Base-by-base conservation (phyloP, 2,888 invertebrate genomes). In the Carabus problematicus region DNA sequence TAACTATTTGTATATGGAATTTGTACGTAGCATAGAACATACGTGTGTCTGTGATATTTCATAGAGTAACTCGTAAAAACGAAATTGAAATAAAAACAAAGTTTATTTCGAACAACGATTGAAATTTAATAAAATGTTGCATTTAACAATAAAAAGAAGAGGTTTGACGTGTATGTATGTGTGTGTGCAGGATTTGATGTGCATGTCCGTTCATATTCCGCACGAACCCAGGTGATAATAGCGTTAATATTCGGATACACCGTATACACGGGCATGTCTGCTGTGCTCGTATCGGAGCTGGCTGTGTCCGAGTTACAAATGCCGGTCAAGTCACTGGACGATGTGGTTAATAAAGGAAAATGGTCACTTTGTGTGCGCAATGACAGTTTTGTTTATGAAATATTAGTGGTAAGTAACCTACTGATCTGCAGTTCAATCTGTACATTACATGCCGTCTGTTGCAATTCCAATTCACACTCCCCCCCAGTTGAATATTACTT, bases 301-400 rank as follows among this genome's bases (percentile, higher is more conserved):
- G 79, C 84, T 1, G 79, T 79, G 63, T 76, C 77, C 42, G 77
- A 80, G 43, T 75, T 77, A 19, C 73, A 75, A 42, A 74, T 82
- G 61, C 82, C 82, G 4, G 75, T 83, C 61, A 73, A 73, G 58
- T 77, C 77, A 54, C 73, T 84, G n/a, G 72, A 79, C 0, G 82
- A 83, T n/a, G 75, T 83, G 9, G 73, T 73, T 12, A 66, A 72
- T 8, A 75, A 77, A 60, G 74, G 76, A 58, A 79, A 77, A 6
- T 79, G 82, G 71, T 78, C 80, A 1, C 70, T 84, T 40, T 84
- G 84, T 72, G 71, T 84, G n/a, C 77, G 84, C 64, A 79, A 77
- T 43, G 76, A 78, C 47, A 83, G 81, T 73, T 79, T 77, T 67
- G 82, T 82, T 19, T 81, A 81, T 56, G 76, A 78, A 55, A 75